phyloP scores from a whole-genome alignment of 2,888 invertebrate genomes.

The Heterodera filipjevi region DNA sequence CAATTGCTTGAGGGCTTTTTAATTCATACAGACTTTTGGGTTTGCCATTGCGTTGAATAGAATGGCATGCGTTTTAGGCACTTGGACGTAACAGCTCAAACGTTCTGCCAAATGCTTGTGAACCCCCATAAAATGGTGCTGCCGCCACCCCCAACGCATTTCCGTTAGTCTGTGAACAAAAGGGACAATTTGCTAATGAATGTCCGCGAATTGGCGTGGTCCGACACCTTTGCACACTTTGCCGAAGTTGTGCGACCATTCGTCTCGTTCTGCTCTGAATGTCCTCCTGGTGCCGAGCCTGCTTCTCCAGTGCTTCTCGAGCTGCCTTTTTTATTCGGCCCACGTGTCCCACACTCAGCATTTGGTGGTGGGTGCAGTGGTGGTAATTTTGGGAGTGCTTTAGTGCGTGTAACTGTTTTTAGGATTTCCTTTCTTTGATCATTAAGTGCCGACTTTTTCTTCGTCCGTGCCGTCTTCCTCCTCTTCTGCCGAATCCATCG shows the following conservation, averaged over 20 bases:
- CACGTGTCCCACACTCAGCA: constrained; percentile 43
- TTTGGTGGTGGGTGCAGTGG: constrained; percentile 47
- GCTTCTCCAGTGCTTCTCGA: constrained; percentile 60
- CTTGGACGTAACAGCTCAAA: constrained; percentile 44
- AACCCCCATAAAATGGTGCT: constrained; percentile 52
- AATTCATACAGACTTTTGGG: constrained; percentile 36
- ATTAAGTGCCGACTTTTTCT: background rate
- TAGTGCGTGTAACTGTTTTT: background rate
- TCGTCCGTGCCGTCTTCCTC: constrained; percentile 18
- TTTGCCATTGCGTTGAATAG: constrained; percentile 50
- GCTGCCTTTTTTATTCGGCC: constrained; percentile 57
- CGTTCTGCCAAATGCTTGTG: constrained; percentile 45
- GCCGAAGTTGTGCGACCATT: constrained; percentile 50
- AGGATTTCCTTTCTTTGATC: background rate
- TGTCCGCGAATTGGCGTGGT: background rate
- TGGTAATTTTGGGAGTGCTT: constrained; percentile 22
- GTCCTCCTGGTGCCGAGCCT: constrained; percentile 63
- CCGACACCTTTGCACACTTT: constrained; percentile 45
- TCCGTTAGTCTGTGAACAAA: constrained; percentile 21
- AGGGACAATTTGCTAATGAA: background rate
- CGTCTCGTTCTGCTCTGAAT: constrained; percentile 56
- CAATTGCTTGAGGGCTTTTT: background rate
- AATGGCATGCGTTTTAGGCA: constrained; percentile 41
- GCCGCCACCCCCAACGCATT: constrained; percentile 59
- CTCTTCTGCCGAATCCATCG: constrained; percentile 1